Percentiles rank a stretch among this genome's conserved stretches.
Evolutionary conservation across 2,888 invertebrate species (phyloP).

Genomic region (Callosobruchus maculatus): DNA sequence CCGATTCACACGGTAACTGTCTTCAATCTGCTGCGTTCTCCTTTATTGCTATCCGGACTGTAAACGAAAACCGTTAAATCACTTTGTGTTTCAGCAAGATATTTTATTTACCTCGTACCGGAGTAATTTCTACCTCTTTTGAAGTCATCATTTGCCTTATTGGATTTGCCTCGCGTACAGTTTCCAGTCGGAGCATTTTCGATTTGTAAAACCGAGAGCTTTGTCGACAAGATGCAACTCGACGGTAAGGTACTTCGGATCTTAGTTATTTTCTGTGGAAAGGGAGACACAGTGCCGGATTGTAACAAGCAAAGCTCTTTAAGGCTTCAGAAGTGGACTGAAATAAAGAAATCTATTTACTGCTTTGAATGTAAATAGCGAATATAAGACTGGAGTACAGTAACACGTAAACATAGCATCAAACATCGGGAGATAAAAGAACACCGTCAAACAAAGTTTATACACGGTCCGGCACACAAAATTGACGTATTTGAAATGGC

Average conservation of each 20-base stretch:
- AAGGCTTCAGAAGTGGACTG: no score
- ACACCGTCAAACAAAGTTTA: no score
- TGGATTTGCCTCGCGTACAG: background rate
- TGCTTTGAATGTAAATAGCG: no score
- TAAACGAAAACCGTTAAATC: background rate
- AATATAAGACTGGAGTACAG: no score
- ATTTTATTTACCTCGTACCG: background rate
- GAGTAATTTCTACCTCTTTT: background rate
- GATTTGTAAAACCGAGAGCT: background rate
- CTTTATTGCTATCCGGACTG: background rate
- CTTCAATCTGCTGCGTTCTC: background rate
- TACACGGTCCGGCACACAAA: no score
- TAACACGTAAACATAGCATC: no score
- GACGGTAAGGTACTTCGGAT: background rate
- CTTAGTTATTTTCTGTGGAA: background rate
- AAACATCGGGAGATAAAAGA: no score
- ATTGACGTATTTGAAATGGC: no score
- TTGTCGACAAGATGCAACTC: background rate
- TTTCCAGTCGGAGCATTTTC: background rate
- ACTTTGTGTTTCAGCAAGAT: background rate
- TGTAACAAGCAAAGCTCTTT: no score
- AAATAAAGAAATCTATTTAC: no score
- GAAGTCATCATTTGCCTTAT: background rate
- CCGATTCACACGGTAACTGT: background rate
- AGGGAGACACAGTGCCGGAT: background rate